phyloP scores from a whole-genome alignment of 2,888 invertebrate genomes.

The Trichopria drosophilae region DNA sequence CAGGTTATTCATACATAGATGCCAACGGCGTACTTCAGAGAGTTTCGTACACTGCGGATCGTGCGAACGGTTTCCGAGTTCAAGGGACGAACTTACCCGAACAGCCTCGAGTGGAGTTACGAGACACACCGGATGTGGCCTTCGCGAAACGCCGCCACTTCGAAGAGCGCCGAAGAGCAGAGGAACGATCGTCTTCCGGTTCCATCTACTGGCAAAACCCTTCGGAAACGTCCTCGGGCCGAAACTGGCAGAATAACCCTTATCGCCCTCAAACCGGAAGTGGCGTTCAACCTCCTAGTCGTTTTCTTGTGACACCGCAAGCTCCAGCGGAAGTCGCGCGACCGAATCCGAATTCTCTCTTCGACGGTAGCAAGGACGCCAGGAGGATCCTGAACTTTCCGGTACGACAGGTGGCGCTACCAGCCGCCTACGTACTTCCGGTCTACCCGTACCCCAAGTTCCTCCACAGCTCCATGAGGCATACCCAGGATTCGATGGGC shows the following conservation, averaged over 20 bases:
- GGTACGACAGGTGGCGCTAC: slow-evolving; percentile 18
- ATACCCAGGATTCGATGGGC: slow-evolving; percentile 63
- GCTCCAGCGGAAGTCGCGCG: slow-evolving; percentile 44
- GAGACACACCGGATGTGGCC: slow-evolving; percentile 60
- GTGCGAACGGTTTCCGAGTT: slow-evolving; percentile 66
- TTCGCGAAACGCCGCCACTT: slow-evolving; percentile 58
- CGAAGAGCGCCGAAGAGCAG: slow-evolving; percentile 39
- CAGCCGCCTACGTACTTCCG: slow-evolving; percentile 44
- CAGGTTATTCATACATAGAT: slow-evolving; percentile 70
- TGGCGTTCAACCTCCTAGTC: slow-evolving; percentile 33
- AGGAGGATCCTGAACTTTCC: not conserved
- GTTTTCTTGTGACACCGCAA: slow-evolving; percentile 41
- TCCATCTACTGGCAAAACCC: not conserved
- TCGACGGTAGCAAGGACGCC: slow-evolving; percentile 26
- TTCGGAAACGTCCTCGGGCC: too few species aligned
- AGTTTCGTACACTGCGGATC: slow-evolving; percentile 67
- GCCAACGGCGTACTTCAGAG: slow-evolving; percentile 68
- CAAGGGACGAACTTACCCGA: slow-evolving; percentile 64
- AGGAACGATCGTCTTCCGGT: slow-evolving; percentile 4
- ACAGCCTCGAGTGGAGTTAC: slow-evolving; percentile 43
- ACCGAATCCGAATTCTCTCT: slow-evolving; percentile 43
- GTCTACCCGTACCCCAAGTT: slow-evolving; percentile 46
- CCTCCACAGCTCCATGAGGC: slow-evolving; percentile 56
- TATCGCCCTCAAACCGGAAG: not conserved
- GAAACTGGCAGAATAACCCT: slow-evolving; percentile 8